Base-by-base conservation (phyloP, 2,888 invertebrate genomes). In the Morinoia aosen region DNA sequence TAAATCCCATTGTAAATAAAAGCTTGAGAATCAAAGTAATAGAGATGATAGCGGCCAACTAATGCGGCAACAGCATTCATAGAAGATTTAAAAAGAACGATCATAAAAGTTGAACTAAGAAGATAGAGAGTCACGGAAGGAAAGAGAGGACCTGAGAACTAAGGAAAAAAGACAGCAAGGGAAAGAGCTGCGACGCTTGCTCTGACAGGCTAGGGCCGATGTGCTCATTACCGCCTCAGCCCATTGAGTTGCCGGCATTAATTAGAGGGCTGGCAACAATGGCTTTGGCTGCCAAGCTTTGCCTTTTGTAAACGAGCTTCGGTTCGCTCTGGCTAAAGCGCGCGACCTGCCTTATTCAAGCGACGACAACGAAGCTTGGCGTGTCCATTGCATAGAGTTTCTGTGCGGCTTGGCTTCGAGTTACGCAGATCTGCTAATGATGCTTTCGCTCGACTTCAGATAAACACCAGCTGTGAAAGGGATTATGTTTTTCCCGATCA, bases 231-330 rank as follows among this genome's bases (percentile, higher is more conserved):
- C 93, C 33, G 93, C 58, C 48, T 57, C 57, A 93, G 58, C 93
- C 93, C 93, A 93, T 93, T 93, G 93, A 93, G 48, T 57, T 93
- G 93, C 57, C 33, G 5, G 93, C 93, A 93, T 93, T 93, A 93
- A 93, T 93, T 93, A 93, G 93, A 93, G 93, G 57, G 8, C n/a
- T 57, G 93, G 48, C 25, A 93, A 93, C 93, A 93, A 93, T 93
- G 93, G 93, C 57, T 25, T 19, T n/a, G 57, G 56, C 57, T 93
- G 93, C 57, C 57, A 57, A 93, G 93, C 93, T 93, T 57, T 93
- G 93, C 57, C 93, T 93, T 57, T 57, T 56, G 57, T 57, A 93
- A 93, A 93, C 93, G 93, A 93, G 93, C 57, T 57, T 57, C 39
- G 33, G 93, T 57, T 90, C 39, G 90, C 7, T 25, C 57, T 33